Conservation (phyloP, 2,797 vertebrate species). For the Cephalopachus bancanus region DNA sequence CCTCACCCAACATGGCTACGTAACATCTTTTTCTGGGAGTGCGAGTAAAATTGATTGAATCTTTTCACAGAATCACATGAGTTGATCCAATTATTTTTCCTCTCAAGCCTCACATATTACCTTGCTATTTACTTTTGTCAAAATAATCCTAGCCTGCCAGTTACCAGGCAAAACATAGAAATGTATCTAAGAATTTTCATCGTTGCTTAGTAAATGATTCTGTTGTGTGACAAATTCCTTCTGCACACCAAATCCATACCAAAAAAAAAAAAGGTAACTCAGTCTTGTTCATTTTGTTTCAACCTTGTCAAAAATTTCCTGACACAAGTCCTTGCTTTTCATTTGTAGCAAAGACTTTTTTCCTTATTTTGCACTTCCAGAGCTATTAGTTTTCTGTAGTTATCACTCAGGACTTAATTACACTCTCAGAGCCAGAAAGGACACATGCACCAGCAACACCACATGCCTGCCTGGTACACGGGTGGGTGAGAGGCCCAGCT, state of each 20-base stretch:
- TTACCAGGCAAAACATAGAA: constrained; percentile 73
- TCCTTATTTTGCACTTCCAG: constrained; percentile 22
- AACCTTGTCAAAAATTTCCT: constrained; percentile 68
- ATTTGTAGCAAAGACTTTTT: constrained; percentile 36
- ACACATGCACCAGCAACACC: background rate
- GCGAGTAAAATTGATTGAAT: constrained; percentile 51
- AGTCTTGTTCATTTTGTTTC: constrained; percentile 73
- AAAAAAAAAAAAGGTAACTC: constrained; percentile 41
- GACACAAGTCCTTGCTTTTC: constrained; percentile 47
- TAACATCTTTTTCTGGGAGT: constrained; percentile 72
- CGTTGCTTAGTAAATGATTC: constrained; percentile 79
- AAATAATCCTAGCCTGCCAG: constrained; percentile 66
- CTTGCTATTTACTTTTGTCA: constrained; percentile 82
- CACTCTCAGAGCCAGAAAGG: background rate
- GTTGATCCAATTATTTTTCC: constrained; percentile 54
- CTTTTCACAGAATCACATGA: constrained; percentile 69
- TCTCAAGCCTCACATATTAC: constrained; percentile 46
- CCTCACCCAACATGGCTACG: constrained; percentile 29
- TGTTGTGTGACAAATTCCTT: constrained; percentile 69
- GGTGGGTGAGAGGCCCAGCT: background rate
- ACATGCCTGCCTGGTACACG: no score
- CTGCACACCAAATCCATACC: constrained; percentile 62
- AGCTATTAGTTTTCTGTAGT: background rate
- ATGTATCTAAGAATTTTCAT: constrained; percentile 78
- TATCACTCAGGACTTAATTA: constrained; percentile 35